phyloP scores from a whole-genome alignment of 2,113 vertebrate genomes.

The Heteronetta atricapilla region DNA sequence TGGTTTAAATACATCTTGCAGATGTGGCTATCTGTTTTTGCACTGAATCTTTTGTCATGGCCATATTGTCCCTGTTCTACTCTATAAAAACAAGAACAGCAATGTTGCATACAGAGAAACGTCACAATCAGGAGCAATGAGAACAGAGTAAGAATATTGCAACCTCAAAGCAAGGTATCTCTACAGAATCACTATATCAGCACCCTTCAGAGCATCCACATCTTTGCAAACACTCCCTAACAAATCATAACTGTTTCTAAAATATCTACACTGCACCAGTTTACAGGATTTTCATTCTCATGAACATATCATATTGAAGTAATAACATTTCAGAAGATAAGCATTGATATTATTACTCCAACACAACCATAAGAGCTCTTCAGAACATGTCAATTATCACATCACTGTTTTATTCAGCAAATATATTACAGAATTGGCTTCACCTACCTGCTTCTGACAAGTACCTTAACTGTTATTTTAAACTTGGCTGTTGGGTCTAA shows the following conservation, averaged over 20 bases:
- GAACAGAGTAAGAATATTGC: background rate
- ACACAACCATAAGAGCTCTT: background rate
- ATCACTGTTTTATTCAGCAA: background rate
- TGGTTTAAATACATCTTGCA: background rate
- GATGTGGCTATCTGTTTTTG: background rate
- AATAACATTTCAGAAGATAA: background rate
- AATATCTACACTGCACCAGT: background rate
- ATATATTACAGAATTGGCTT: background rate
- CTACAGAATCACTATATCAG: background rate
- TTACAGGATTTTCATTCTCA: background rate
- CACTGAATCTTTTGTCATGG: background rate
- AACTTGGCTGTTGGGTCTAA: slow-evolving; percentile 68
- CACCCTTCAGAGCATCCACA: background rate
- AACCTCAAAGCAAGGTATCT: background rate
- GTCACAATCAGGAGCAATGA: background rate
- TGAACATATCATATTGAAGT: background rate
- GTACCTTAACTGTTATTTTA: background rate
- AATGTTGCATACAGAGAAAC: background rate
- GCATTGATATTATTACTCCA: background rate
- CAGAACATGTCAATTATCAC: background rate
- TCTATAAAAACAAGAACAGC: background rate
- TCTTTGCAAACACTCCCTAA: background rate
- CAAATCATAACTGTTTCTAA: background rate
- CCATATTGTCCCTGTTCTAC: background rate
- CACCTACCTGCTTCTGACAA: background rate